Percentiles rank a stretch among this genome's conserved stretches.
These are phyloP conservation scores for Isaurus tuberculatus DNA, from an alignment of 92 coral and sea anemone genomes.

Conservation along the genomic window DNA sequence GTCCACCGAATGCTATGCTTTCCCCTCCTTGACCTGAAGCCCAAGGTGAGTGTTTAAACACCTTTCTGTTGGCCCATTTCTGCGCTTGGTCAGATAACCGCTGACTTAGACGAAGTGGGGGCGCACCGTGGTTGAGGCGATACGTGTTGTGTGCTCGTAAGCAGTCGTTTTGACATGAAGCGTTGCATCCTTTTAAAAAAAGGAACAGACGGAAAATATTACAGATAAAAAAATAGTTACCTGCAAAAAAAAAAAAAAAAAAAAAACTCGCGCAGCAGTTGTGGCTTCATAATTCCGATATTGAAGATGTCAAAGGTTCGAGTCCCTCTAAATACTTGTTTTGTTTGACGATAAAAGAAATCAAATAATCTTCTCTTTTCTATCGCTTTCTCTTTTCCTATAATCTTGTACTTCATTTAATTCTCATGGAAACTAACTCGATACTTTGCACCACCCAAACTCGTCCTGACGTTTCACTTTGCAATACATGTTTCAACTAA, in stretches of 20 bases:
- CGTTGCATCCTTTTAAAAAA: slow-evolving; percentile 67
- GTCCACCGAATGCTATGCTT: slow-evolving; percentile 83
- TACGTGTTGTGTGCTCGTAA: slow-evolving; percentile 74
- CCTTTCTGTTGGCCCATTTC: slow-evolving; percentile 78
- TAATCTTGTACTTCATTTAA: too few relatives aligned
- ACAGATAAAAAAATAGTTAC: not conserved
- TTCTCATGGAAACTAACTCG: too few relatives aligned
- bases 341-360: too few relatives aligned
- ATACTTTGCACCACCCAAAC: too few relatives aligned
- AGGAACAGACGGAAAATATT: not conserved
- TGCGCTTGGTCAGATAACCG: slow-evolving; percentile 83
- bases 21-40: slow-evolving; percentile 90
- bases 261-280: too few relatives aligned
- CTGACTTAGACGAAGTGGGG: slow-evolving; percentile 74
- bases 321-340: too few relatives aligned
- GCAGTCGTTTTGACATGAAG: slow-evolving; percentile 78
- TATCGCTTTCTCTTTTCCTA: too few relatives aligned
- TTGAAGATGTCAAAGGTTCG: too few relatives aligned
- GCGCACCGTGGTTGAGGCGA: slow-evolving; percentile 79
- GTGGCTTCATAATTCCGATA: too few relatives aligned
- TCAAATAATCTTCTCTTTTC: too few relatives aligned
- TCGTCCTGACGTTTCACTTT: not conserved
- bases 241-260: too few relatives aligned
- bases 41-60: slow-evolving; percentile 88
- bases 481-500: not conserved